Conservation (phyloP, 2,113 vertebrate species). For the Atrichornis clamosus region DNA sequence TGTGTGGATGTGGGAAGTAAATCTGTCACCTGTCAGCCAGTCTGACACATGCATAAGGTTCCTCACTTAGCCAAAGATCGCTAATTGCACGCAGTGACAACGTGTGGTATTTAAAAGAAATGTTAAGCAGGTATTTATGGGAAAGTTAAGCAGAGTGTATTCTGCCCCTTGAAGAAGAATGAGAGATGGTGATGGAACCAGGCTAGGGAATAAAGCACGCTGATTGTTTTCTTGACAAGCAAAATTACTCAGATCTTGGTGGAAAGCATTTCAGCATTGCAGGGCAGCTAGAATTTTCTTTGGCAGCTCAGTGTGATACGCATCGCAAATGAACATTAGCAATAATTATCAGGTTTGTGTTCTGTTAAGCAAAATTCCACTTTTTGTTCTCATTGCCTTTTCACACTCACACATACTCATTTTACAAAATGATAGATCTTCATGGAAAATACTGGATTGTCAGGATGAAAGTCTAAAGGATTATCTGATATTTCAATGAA, state of each 20-base stretch:
- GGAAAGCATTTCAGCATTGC: conserved; percentile 8
- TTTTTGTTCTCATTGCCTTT: conserved; percentile 21
- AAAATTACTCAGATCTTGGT: conserved; percentile 35
- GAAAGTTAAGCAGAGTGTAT: background rate
- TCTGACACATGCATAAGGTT: background rate
- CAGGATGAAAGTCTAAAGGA: background rate
- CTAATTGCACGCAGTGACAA: conserved; percentile 6
- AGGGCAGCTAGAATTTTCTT: conserved; percentile 23
- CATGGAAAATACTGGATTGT: background rate
- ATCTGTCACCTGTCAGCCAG: conserved; percentile 51
- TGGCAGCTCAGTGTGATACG: conserved; percentile 18
- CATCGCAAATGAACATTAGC: conserved; percentile 7
- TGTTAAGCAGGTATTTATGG: background rate
- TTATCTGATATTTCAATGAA: background rate
- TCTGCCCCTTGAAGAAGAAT: background rate
- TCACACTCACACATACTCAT: background rate
- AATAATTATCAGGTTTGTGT: conserved; percentile 6
- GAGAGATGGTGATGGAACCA: background rate
- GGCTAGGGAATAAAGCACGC: background rate
- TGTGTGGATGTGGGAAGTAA: conserved; percentile 19
- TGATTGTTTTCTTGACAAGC: conserved; percentile 46
- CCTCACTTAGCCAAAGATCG: background rate
- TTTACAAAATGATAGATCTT: conserved; percentile 14
- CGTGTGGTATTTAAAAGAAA: conserved; percentile 5
- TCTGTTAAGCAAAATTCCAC: conserved; percentile 17